These are phyloP conservation scores for Maniola jurtina DNA, from an alignment of 1,140 invertebrate species.

Conservation along the genomic window DNA sequence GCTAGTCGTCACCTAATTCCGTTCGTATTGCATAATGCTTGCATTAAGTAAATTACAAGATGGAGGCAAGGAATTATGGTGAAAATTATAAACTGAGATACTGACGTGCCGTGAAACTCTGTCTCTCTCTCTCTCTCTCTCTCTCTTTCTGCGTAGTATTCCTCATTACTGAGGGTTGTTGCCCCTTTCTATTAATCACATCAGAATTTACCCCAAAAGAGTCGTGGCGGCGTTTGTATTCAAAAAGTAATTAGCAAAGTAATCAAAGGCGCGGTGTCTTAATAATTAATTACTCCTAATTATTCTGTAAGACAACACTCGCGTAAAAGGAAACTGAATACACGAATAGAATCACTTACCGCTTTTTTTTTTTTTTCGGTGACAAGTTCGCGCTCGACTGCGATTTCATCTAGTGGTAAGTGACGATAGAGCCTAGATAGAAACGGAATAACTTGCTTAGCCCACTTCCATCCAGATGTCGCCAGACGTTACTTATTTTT, in stretches of 20 bases:
- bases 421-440: no score
- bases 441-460: no score
- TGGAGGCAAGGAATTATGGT: not conserved
- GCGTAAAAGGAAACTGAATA: not conserved
- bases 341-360: not conserved
- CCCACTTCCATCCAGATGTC: no score
- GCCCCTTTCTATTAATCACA: no score
- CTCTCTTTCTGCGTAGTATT: no score
- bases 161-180: no score
- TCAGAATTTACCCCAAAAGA: not conserved
- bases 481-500: no score
- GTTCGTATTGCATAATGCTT: not conserved
- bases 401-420: no score
- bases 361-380: no score
- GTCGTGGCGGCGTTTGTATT: not conserved
- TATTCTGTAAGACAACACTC: conserved; percentile 2
- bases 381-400: not conserved
- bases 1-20: not conserved
- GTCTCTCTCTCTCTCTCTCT: no score
- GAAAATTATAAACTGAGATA: no score
- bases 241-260: not conserved
- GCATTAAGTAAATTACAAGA: not conserved
- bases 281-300: not conserved
- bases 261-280: not conserved
- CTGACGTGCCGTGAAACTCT: no score